A percentile compares a stretch with the other conserved stretches of the same genome.
Conservation (phyloP, 2,888 invertebrate genomes). For the Cantharis nigra region DNA sequence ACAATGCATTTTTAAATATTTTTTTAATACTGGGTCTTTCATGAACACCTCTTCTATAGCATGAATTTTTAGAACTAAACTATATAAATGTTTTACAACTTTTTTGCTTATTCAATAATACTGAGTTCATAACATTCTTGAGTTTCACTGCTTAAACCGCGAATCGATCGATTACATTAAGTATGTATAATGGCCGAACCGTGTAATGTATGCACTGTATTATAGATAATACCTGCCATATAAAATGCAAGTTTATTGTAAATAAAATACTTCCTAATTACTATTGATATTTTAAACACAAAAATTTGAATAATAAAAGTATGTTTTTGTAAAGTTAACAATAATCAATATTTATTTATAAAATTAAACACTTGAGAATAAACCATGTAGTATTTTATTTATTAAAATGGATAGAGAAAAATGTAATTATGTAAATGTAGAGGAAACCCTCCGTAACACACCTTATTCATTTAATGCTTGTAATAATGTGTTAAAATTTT, state of each 20-base stretch:
- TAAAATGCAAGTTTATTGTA: background rate
- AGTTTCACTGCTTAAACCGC: too few relatives aligned
- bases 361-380: background rate
- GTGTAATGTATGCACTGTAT: too few relatives aligned
- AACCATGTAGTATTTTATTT: background rate
- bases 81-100: too few relatives aligned
- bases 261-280: background rate
- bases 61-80: too few relatives aligned
- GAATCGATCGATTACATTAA: too few relatives aligned
- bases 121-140: too few relatives aligned
- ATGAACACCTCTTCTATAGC: too few relatives aligned
- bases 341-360: background rate
- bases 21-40: too few relatives aligned
- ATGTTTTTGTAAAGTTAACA: background rate
- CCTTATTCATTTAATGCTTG: background rate
- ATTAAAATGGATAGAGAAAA: background rate
- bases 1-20: too few relatives aligned
- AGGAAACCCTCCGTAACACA: background rate
- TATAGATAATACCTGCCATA: too few relatives aligned
- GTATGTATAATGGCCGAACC: too few relatives aligned
- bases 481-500: background rate
- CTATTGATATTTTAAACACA: background rate
- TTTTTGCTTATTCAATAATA: too few relatives aligned
- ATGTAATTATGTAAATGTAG: constrained; percentile 2
- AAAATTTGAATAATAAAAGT: background rate